These are phyloP conservation scores for Ibycter americanus DNA, from an alignment of 2,797 vertebrate genomes.

Conservation along the genomic window DNA sequence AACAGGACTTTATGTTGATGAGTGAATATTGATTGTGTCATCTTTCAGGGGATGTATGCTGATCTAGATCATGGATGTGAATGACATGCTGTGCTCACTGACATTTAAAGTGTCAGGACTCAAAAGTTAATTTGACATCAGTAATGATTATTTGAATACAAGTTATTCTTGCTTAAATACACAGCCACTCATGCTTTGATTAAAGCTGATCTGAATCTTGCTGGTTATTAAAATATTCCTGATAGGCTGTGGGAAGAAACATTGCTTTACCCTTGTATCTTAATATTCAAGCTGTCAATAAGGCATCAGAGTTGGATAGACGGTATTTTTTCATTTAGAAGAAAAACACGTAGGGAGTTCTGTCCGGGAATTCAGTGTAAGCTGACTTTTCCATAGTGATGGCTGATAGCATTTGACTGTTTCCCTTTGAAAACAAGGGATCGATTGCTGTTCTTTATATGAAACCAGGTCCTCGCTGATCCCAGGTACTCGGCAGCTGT, in stretches of 20 bases:
- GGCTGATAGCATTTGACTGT: neutral
- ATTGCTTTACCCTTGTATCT: neutral
- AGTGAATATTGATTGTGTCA: neutral
- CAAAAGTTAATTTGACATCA: constrained; percentile 27
- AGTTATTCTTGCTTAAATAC: constrained; percentile 32
- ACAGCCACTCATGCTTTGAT: neutral
- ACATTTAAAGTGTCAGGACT: constrained; percentile 10
- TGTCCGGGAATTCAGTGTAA: neutral
- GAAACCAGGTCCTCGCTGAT: neutral
- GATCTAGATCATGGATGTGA: neutral
- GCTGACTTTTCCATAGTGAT: neutral
- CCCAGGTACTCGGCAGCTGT: neutral
- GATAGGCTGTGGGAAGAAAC: neutral
- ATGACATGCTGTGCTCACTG: neutral
- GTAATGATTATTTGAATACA: constrained; percentile 45
- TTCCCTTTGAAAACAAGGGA: neutral
- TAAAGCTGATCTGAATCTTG: neutral
- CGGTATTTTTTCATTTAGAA: neutral
- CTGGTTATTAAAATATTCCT: neutral
- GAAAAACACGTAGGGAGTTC: neutral
- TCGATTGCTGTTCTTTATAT: neutral
- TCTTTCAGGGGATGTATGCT: neutral
- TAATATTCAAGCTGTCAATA: neutral
- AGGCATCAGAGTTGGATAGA: neutral
- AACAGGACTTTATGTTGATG: neutral